phyloP scores from a whole-genome alignment of 2,888 invertebrate genomes.

The Nemotelus pantherinus region DNA sequence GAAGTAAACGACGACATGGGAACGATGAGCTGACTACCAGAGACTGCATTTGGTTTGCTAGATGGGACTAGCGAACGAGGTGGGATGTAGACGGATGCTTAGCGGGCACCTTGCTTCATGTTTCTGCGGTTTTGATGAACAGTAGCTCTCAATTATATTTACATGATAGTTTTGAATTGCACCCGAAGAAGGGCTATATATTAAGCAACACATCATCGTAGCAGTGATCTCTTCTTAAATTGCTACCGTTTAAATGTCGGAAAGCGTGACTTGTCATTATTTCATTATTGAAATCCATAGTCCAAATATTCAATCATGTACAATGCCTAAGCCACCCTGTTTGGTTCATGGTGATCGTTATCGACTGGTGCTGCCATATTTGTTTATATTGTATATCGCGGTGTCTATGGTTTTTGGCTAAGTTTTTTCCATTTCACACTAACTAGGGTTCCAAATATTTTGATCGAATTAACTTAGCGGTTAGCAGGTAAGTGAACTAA shows the following conservation, averaged over 20 bases:
- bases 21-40: too few relatives aligned
- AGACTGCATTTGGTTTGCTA: too few relatives aligned
- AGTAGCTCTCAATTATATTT: slow-evolving; percentile 42
- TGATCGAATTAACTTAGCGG: too few relatives aligned
- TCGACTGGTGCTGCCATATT: neutral
- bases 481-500: too few relatives aligned
- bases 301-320: slow-evolving; percentile 27
- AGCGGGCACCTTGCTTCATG: neutral
- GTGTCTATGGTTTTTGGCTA: too few relatives aligned
- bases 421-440: too few relatives aligned
- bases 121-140: slow-evolving; percentile 22
- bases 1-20: too few relatives aligned
- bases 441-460: too few relatives aligned
- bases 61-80: too few relatives aligned
- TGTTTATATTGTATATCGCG: neutral
- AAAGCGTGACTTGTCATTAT: slow-evolving; percentile 32
- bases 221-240: slow-evolving; percentile 41
- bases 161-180: slow-evolving; percentile 42
- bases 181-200: slow-evolving; percentile 25
- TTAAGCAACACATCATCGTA: slow-evolving; percentile 19
- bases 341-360: neutral
- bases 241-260: slow-evolving; percentile 43
- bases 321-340: neutral
- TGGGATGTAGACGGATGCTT: too few relatives aligned
- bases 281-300: slow-evolving; percentile 29